phyloP scores from a whole-genome alignment of 2,888 invertebrate genomes.

The Eilema caniola region DNA sequence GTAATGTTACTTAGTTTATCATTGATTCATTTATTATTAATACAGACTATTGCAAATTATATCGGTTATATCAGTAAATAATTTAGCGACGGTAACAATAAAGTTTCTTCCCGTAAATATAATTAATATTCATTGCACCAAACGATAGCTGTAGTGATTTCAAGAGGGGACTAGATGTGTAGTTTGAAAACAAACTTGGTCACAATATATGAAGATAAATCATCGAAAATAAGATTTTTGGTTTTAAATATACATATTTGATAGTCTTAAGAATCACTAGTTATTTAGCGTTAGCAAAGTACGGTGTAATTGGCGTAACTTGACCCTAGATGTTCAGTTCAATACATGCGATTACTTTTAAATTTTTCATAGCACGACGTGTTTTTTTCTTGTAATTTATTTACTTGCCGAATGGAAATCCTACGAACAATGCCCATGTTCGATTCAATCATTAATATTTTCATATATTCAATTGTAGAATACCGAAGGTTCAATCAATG shows the following conservation, averaged over 20 bases:
- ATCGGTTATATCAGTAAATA: constrained; percentile 32
- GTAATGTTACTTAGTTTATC: constrained; percentile 50
- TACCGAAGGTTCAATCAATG: not conserved
- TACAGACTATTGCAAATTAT: constrained; percentile 50
- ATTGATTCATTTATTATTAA: constrained; percentile 41
- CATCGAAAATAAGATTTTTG: constrained; percentile 36
- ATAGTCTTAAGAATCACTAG: not conserved
- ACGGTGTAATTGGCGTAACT: constrained; percentile 13
- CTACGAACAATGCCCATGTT: too few species aligned
- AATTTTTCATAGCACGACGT: not conserved
- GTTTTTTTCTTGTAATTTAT: too few species aligned
- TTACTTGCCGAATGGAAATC: too few species aligned
- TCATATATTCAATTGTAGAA: not conserved
- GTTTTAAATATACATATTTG: constrained; percentile 23
- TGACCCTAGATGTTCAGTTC: not conserved
- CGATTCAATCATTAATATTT: not conserved
- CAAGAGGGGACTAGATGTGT: constrained; percentile 57
- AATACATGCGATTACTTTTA: not conserved
- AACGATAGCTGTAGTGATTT: constrained; percentile 43
- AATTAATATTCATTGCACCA: constrained; percentile 51
- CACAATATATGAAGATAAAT: constrained; percentile 34
- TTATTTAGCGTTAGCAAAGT: not conserved
- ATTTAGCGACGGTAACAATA: constrained; percentile 39
- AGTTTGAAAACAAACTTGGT: constrained; percentile 35
- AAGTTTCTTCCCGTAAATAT: constrained; percentile 36